A percentile compares a stretch with the other conserved stretches of the same genome.
phyloP scores from a whole-genome alignment of 53 echinoderm and acorn worm species.

The Henricia sp. region DNA sequence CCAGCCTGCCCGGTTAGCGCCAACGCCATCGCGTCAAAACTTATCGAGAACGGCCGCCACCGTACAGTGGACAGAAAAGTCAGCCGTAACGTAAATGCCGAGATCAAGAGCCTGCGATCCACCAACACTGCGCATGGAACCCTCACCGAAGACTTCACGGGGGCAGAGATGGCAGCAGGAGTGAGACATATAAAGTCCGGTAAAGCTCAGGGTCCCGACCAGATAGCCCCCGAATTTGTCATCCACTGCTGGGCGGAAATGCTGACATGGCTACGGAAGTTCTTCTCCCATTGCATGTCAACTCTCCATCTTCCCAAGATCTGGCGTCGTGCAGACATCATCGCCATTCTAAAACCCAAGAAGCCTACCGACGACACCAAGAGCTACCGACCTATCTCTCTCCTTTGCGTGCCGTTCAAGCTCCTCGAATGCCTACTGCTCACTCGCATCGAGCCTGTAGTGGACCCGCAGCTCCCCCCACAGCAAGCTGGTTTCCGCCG shows the following conservation, averaged over 20 bases:
- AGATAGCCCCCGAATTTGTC: no score
- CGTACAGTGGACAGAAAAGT: neutral
- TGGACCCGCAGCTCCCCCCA: no score
- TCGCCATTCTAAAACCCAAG: no score
- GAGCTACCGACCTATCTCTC: no score
- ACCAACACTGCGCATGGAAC: neutral
- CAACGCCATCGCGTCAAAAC: conserved; percentile 5
- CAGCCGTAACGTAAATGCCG: no score
- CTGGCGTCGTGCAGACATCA: no score
- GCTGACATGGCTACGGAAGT: neutral
- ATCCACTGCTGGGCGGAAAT: neutral
- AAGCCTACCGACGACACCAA: no score
- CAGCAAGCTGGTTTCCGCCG: no score
- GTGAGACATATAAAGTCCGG: conserved; percentile 3
- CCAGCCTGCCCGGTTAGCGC: neutral
- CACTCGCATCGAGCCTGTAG: no score
- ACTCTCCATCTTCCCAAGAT: no score
- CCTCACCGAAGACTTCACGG: conserved; percentile 12
- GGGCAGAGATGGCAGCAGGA: conserved; percentile 2
- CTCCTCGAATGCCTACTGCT: no score
- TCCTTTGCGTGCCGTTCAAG: no score
- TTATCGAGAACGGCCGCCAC: conserved; percentile 21
- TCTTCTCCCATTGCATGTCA: conserved; percentile 1
- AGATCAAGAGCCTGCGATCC: neutral
- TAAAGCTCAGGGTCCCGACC: conserved; percentile 5